phyloP scores from a whole-genome alignment of 2,797 vertebrate genomes.

The Pseudomugil tenellus region DNA sequence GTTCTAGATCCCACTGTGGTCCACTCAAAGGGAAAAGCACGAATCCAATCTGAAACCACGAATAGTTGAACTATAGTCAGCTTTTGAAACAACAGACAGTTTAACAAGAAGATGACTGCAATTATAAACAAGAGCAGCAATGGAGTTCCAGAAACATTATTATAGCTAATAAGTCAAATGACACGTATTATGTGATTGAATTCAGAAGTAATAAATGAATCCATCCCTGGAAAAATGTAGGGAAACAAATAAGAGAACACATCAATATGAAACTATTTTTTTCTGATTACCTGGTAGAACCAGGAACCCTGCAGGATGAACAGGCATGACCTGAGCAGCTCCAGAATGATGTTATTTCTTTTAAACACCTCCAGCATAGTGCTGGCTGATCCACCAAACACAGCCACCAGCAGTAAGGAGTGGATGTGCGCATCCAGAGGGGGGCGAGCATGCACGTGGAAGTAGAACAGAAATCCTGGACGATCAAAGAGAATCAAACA shows the following conservation, averaged over 20 bases:
- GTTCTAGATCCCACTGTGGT: constrained; percentile 81
- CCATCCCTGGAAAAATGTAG: no score
- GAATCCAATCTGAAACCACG: constrained; percentile 88
- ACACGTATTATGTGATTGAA: no score
- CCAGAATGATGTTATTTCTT: constrained; percentile 84
- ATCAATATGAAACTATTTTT: no score
- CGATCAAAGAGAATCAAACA: not conserved
- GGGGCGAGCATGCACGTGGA: constrained; percentile 86
- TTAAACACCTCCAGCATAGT: constrained; percentile 87
- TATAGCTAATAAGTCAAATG: no score
- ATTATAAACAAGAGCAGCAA: not conserved
- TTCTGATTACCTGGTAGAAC: constrained; percentile 91
- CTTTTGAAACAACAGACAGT: not conserved
- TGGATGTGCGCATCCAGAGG: constrained; percentile 91
- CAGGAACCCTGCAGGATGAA: constrained; percentile 91
- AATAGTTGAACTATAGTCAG: not conserved
- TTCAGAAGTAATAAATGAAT: no score
- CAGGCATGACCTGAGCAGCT: constrained; percentile 83
- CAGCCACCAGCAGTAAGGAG: constrained; percentile 84
- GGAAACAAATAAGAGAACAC: not conserved
- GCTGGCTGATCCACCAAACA: constrained; percentile 82
- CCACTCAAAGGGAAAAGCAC: constrained; percentile 90
- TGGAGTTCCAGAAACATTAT: no score
- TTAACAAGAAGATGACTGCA: not conserved
- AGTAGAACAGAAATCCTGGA: constrained; percentile 93